Base-by-base conservation (phyloP, 2,797 vertebrate genomes). In the Poeciliopsis infans region DNA sequence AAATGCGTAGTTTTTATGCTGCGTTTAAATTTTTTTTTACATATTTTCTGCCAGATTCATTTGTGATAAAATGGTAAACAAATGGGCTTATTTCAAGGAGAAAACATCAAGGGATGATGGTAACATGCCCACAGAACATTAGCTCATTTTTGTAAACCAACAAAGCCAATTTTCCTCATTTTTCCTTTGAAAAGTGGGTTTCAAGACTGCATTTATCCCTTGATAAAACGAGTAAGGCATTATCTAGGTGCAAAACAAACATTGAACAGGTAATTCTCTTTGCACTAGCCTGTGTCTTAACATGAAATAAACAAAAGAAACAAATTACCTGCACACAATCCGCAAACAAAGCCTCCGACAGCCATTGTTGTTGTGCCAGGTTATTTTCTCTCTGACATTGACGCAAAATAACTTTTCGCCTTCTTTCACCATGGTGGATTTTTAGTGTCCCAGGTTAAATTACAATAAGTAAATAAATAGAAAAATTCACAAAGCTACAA, bases 211-310 rank as follows among this genome's bases (percentile, higher is more conserved):
- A 77, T 81, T 53, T 70, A 83, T 88, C 75, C 77, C 78, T 25
- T 78, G 75, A 81, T 81, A 82, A 85, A 89, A 83, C 16, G 55
- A 90, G 70, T 74, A 75, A 23, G 80, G 72, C 43, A 83, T 90
- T 88, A 85, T 91, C 85, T 71, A 57, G 45, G 25, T 75, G 47
- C 66, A 80, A 79, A 80, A 85, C 74, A 90, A 91, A 92, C 87
- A 89, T 31, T 71, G 78, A 84, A 72, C 79, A 79, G 82, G 80
- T 90, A 91, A 93, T 92, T 94, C 46, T 92, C 85, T 90, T 91
- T 91, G 79, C 86, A 83, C 55, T 84, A 69, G 81, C 75, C 72
- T 83, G 64, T 78, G 89, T 88, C 79, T 79, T 89, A 88, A 88
- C 86, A 86, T 85, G 81, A 88, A 91, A 84, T 80, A 83, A 87